Base-by-base conservation (phyloP, 2,888 invertebrate genomes). In the Eilema sororculum region DNA sequence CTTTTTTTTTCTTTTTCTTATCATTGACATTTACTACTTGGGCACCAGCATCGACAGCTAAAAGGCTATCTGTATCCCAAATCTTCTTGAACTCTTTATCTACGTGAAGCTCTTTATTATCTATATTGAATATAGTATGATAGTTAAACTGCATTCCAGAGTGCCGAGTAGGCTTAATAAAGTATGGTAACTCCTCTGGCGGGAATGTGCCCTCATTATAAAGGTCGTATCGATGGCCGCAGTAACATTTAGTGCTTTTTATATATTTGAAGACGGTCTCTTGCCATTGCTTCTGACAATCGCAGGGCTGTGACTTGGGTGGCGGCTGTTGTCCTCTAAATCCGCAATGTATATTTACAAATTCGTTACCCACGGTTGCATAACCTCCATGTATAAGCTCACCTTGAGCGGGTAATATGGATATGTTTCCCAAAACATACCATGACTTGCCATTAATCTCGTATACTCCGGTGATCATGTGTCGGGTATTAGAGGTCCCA, bases 361-460 rank as follows among this genome's bases (percentile, higher is more conserved):
- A 77, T 71, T 84, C 82, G 10, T 89, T 90, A 2, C 78, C 69
- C 24, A 88, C 63, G n/a, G 67, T 72, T 37, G 74, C 78, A 75
- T 87, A 86, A 2, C 95, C 95, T 20, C 95, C 94, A 73, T 95
- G 91, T 74, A 95, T 91, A n/a, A 93, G 78, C 0, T 91, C 88
- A 52, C 93, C 94, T 12, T 76, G 63, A 13, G 92, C 73, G 0
- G 93, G 92, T 65, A 91, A 76, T 69, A 89, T 81, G 41, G 84
- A 77, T 25, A 95, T 88, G 71, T 72, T 89, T 4, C 89, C 92
- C 59, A 94, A 81, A 62, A 91, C 76, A 75, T 78, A 94, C 25
- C 86, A 86, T 3, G 86, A 81, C 75, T 87, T 92, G 20, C 90
- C 91, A 12, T 84, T 80, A 67, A 93, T 71, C 30, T 79, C 79